Evolutionary conservation across 2,113 vertebrate genomes (phyloP), one percentile per base, ranked within the genome.

Genomic region (Marmota flaviventris): DNA sequence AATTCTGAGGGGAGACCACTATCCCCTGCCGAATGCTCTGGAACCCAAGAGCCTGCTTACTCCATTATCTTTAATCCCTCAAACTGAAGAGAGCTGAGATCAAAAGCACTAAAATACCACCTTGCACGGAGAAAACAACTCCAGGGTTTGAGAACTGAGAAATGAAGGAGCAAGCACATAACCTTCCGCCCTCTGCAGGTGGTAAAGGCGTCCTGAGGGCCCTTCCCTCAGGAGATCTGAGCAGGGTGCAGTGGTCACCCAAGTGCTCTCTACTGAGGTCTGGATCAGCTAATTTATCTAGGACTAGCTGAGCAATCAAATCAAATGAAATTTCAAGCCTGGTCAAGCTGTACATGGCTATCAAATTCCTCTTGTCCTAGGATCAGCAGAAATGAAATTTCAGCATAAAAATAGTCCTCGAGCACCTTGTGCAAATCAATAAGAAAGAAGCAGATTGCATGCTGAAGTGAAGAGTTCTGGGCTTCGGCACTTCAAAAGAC

Each of bases 331-430:
- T 48, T 78, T 98, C 56, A 75, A 95, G 92, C 39, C 89, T 76
- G 53, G 67, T 53, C 83, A 94, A 93, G 67, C 45, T 11, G 29
- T 75, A 79, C 78, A 69, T 45, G 72, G 96, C 6, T 58, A 97
- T 84, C 97, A 97, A 70, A 82, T 97, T 96, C 93, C 96, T 96
- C 94, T 95, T 88, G 76, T 93, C 39, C 88, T 89, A 77, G 27
- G 85, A 93, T 88, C 17, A 83, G 85, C 45, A 96, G 95, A 96
- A 91, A 91, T 83, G 77, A 97, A 78, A 88, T 48, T 22, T 86
- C 45, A 91, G 39, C 82, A 27, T 32, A 27, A n/a, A 78, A 65
- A 86, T 67, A 58, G 77, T 76, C 25, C 78, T 91, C 39, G 5
- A 92, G 77, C 82, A 81, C 45, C 37, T 14, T 18, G 70, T 1